Percentiles rank a stretch among this genome's conserved stretches.
These are phyloP conservation scores for Haliaeetus leucogaster DNA, from an alignment of 2,113 vertebrate species.

Conservation along the genomic window DNA sequence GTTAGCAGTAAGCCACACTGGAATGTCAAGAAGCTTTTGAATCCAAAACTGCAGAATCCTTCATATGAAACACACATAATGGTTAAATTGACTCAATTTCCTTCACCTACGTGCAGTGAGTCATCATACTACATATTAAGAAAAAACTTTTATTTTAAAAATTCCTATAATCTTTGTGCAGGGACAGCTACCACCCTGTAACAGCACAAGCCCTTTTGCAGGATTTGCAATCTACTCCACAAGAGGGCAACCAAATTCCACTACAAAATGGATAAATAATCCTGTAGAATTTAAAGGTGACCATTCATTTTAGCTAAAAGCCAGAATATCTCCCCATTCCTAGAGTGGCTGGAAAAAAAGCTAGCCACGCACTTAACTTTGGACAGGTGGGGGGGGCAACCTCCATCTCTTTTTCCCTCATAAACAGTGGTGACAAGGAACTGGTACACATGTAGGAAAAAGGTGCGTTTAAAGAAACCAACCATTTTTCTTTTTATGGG, in stretches of 20 bases:
- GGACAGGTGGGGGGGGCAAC: neutral
- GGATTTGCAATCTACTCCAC: slow-evolving; percentile 53
- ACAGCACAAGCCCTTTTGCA: neutral
- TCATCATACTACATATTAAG: neutral
- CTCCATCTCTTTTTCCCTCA: neutral
- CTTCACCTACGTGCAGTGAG: neutral
- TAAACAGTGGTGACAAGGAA: neutral
- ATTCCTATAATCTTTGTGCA: neutral
- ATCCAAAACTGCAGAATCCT: neutral
- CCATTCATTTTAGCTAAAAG: neutral
- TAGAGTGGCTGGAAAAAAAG: neutral
- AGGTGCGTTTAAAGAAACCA: neutral
- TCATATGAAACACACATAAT: neutral
- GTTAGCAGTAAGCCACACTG: neutral
- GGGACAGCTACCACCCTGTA: neutral
- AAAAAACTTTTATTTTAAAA: neutral
- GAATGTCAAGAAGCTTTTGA: neutral
- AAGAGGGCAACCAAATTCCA: slow-evolving; percentile 75
- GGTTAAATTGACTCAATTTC: neutral
- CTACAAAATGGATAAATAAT: neutral
- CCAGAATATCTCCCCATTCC: neutral
- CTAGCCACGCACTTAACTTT: neutral
- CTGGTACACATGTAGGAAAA: neutral
- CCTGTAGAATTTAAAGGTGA: neutral
- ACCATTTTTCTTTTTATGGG: neutral